Conservation (phyloP, 2,888 invertebrate genomes). For the Meteorus cinctellus region DNA sequence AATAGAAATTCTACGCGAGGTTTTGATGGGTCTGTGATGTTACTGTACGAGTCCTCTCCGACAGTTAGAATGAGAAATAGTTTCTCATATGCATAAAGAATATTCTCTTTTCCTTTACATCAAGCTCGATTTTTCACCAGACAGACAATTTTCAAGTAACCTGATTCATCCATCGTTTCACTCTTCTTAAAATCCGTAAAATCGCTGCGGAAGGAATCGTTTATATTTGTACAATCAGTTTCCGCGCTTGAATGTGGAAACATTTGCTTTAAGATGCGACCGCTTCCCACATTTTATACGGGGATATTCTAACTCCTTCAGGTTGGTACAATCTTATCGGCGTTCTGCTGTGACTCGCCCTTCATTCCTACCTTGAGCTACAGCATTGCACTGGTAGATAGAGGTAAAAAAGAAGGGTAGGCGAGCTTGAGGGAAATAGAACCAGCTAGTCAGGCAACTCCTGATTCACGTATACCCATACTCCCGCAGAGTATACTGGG, state of each 20-base stretch:
- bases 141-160: constrained; percentile 2
- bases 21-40: no score
- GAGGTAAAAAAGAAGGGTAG: constrained; percentile 51
- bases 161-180: neutral
- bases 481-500: constrained; percentile 54
- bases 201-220: neutral
- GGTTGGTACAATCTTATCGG: constrained; percentile 67
- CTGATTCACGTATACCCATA: constrained; percentile 67
- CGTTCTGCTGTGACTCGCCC: constrained; percentile 55
- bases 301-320: constrained; percentile 68
- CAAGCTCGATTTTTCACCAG: neutral
- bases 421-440: constrained; percentile 50
- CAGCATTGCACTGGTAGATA: constrained; percentile 32
- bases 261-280: constrained; percentile 61
- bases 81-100: neutral
- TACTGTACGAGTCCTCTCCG: no score
- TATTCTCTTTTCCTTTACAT: neutral
- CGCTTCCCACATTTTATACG: constrained; percentile 61
- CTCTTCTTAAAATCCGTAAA: neutral
- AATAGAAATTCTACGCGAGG: neutral
- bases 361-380: constrained; percentile 40
- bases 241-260: constrained; percentile 15
- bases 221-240: constrained; percentile 22
- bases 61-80: neutral
- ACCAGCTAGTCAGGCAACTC: constrained; percentile 64